These are phyloP conservation scores for Chymomyza fuscimana DNA, from an alignment of 2,888 invertebrate species.

Conservation along the genomic window DNA sequence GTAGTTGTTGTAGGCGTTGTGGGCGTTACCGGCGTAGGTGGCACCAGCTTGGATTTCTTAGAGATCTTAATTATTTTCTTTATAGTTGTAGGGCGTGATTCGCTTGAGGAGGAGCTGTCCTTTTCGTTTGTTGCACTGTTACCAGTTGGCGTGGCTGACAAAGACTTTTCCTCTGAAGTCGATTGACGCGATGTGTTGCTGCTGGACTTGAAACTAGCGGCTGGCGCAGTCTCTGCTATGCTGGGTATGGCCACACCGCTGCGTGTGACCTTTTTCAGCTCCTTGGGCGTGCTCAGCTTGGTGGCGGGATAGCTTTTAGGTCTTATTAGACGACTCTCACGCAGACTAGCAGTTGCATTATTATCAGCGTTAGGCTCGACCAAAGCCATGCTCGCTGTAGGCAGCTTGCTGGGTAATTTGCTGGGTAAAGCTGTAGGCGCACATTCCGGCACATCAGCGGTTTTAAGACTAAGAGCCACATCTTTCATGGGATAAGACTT, in stretches of 20 bases:
- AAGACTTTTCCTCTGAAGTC: conserved; percentile 64
- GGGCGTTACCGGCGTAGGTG: conserved; percentile 65
- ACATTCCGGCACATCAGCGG: conserved; percentile 37
- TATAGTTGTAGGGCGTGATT: conserved; percentile 55
- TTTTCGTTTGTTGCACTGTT: conserved; percentile 39
- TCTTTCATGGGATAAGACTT: conserved; percentile 82
- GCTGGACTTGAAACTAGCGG: neutral
- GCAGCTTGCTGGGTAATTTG: conserved; percentile 51
- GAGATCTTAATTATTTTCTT: conserved; percentile 69
- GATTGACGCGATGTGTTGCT: conserved; percentile 46
- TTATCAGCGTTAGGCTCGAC: conserved; percentile 17
- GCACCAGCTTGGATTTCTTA: conserved; percentile 73
- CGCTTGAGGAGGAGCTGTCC: conserved; percentile 56
- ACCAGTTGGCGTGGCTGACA: conserved; percentile 49
- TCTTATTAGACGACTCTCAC: conserved; percentile 79
- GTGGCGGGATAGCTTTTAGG: conserved; percentile 83
- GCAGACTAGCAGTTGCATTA: conserved; percentile 31
- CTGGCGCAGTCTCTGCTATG: conserved; percentile 38
- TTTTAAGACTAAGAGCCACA: conserved; percentile 51
- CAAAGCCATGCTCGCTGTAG: conserved; percentile 15
- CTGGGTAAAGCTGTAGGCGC: conserved; percentile 28
- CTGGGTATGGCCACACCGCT: conserved; percentile 65
- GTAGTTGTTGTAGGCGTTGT: conserved; percentile 52
- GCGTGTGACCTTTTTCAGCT: conserved; percentile 68
- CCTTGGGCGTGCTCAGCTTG: conserved; percentile 77